Evolutionary conservation across 2,113 vertebrate genomes (phyloP).

Genomic region (Menura novaehollandiae): DNA sequence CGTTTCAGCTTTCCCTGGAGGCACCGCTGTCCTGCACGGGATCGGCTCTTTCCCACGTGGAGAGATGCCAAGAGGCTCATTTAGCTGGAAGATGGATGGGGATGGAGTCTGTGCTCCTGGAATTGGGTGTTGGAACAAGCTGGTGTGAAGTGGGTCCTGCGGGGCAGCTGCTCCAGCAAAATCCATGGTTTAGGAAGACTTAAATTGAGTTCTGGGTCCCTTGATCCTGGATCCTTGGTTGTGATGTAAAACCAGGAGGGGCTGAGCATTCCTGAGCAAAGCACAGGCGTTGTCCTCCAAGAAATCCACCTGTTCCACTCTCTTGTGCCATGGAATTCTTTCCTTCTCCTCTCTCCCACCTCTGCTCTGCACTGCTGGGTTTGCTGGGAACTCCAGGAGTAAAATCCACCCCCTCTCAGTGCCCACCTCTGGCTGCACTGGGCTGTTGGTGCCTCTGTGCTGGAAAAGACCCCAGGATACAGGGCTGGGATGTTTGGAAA

Average conservation of each 20-base stretch:
- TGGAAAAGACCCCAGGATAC: fast-evolving
- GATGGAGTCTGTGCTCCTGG: neutral
- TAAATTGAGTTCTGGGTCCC: neutral
- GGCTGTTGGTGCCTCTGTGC: neutral
- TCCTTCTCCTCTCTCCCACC: neutral
- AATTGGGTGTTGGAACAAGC: neutral
- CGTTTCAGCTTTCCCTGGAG: neutral
- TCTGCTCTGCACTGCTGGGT: neutral
- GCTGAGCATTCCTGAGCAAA: neutral
- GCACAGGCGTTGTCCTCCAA: neutral
- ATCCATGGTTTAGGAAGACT: neutral
- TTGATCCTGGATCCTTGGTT: neutral
- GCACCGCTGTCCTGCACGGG: neutral
- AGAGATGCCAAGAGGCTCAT: neutral
- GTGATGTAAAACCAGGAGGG: neutral
- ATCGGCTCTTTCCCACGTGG: neutral
- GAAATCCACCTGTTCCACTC: neutral
- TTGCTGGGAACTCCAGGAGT: neutral
- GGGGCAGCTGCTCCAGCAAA: neutral
- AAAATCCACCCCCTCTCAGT: neutral
- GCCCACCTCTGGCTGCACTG: neutral
- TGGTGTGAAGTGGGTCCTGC: neutral
- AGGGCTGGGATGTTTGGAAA: neutral
- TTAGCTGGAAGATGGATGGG: neutral
- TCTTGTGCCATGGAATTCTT: neutral